Base-by-base conservation (phyloP, 2,888 invertebrate species). In the Aporophyla nigra region DNA sequence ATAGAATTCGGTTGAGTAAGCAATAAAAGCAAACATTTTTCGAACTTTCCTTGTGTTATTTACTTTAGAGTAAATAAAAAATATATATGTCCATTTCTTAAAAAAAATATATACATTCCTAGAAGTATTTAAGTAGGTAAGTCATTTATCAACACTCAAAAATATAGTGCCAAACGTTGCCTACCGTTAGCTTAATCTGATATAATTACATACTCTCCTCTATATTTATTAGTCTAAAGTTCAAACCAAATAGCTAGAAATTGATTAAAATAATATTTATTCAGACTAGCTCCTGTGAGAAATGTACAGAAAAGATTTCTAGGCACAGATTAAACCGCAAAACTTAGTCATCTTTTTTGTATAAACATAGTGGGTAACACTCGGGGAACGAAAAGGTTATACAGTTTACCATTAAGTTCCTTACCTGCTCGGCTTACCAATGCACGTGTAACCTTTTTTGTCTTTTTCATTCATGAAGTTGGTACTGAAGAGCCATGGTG, bases 301-400 rank as follows among this genome's bases (percentile, higher is more conserved):
- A 82, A 59, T 53, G 27, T 14, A 14, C 43, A 63, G 82, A 76
- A 82, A 19, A 46, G 82, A 78, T 78, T 51, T 53, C 76, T 65
- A 59, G 46, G 56, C 12, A n/a, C 24, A 75, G 82, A 82, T 78
- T 53, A 65, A 65, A 14, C 43, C 1, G 76, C n/a, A 14, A 33
- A 65, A 69, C 78, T 46, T 65, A 33, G 54, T 65, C 27, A 59
- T 80, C 63, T 78, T 83, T 80, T 82, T 78, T 83, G 49, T 59
- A 74, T 74, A 74, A 24, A 80, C 43, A 12, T 43, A 58, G 51
- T 5, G 21, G 53, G 12, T 46, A 16, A 51, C 80, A 80, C n/a
- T 51, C 21, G 24, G 9, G 58, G 74, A 49, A 40, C 1, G 14
- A 61, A 53, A 40, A 10, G 5, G 43, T 6, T 33, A 6, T 21